Evolutionary conservation across 2,797 vertebrate genomes (phyloP), one percentile per base, ranked within the genome.

Genomic region (Enteromius paludinosus): DNA sequence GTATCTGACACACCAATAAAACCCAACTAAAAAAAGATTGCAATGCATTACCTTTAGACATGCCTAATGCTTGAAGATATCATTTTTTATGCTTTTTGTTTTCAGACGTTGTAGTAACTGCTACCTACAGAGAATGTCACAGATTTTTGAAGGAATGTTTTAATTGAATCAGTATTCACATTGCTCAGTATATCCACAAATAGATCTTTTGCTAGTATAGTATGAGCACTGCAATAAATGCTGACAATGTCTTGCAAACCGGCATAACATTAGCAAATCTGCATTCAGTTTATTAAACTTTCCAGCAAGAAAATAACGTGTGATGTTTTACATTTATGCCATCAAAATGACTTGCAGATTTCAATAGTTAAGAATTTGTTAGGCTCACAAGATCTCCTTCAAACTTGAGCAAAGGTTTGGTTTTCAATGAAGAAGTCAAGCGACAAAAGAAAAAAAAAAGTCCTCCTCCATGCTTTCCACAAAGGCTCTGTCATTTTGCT

Each of bases 261-360:
- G 14, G 2, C 25, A 28, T 6, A 62, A 1, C 25, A 28, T 15
- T 10, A 30, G 59, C 14, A 7, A 25, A 62, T 62, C 33, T 89
- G 91, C 91, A 25, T 92, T 86, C 89, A 89, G 89, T 91, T 92
- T 92, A 91, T 7, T 17, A 8, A 30, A 62, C 59, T 62, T 62
- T 30, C 0, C 25, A 7, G 0, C 59, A 62, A 62, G 25, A 5
- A 62, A 17, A 62, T 30, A 17, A 28, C 5, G 86, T 86, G 88
- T 90, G 89, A 89, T 85, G 81, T 88, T 88, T 85, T 81, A 80
- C 71, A 62, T 82, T 85, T n/a, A 85, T 89, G 86, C 89, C 87
- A 84, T 89, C 30, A 7, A 43, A 54, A 72, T 35, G 1, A 73
- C 30, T 14, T 23, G 59, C 14, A 61, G 15, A 61, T 61, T 62